These are phyloP conservation scores for Drosophila cognata DNA, from an alignment of 2,888 invertebrate species.

Conservation along the genomic window DNA sequence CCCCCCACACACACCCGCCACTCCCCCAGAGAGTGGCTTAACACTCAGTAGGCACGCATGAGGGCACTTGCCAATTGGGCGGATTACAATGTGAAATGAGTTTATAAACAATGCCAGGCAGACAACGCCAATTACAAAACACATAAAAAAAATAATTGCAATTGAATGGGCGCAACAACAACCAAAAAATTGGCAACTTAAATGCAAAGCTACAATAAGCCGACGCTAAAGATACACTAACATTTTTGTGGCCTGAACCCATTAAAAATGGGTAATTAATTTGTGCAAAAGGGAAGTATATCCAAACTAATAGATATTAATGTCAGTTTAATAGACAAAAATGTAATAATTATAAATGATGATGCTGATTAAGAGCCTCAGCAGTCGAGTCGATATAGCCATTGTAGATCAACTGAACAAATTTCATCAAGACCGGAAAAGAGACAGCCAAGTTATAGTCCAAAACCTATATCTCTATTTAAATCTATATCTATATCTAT, in stretches of 20 bases:
- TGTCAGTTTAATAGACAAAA: too few species aligned
- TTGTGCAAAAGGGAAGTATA: too few species aligned
- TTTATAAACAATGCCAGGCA: conserved; percentile 74
- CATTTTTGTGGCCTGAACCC: too few species aligned
- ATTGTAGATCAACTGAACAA: not conserved
- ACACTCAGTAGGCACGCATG: conserved; percentile 67
- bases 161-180: conserved; percentile 54
- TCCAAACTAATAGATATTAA: too few species aligned
- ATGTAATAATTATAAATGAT: too few species aligned
- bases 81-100: conserved; percentile 79
- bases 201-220: conserved; percentile 6
- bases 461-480: not conserved
- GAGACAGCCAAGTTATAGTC: not conserved
- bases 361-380: too few species aligned
- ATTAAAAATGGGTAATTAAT: not conserved
- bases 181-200: conserved; percentile 5
- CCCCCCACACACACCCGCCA: not conserved
- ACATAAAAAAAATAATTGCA: conserved; percentile 77
- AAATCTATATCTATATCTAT: not conserved
- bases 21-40: conserved; percentile 15
- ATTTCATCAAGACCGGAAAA: not conserved
- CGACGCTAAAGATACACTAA: not conserved
- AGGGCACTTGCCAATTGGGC: conserved; percentile 69
- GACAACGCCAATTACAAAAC: conserved; percentile 57
- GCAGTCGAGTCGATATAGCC: too few species aligned